phyloP scores from a whole-genome alignment of 2,113 vertebrate genomes.

The Microtus richardsoni region DNA sequence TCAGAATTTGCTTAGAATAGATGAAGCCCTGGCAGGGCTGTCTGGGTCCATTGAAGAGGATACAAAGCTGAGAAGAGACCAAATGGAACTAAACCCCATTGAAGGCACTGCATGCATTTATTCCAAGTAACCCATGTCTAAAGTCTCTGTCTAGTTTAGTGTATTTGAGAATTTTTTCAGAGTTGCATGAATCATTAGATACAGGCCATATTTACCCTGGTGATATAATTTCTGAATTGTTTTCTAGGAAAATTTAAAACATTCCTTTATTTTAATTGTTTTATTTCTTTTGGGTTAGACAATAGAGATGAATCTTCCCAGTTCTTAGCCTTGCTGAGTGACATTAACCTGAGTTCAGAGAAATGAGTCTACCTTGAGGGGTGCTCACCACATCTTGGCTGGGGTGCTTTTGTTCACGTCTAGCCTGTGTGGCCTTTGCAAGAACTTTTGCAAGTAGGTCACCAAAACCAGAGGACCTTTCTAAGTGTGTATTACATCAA shows the following conservation, averaged over 20 bases:
- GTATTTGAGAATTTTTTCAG: background rate
- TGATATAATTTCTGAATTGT: background rate
- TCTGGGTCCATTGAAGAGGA: background rate
- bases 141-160: background rate
- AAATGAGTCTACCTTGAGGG: background rate
- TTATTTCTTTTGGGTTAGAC: conserved; percentile 9
- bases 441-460: background rate
- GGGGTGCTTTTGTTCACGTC: background rate
- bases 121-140: background rate
- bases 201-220: background rate
- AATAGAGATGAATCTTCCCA: background rate
- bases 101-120: background rate
- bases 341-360: background rate
- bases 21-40: background rate
- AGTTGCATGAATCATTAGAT: background rate
- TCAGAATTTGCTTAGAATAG: background rate
- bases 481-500: background rate
- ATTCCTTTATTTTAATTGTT: conserved; percentile 43
- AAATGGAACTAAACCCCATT: background rate
- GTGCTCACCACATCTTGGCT: background rate
- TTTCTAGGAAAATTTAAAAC: background rate
- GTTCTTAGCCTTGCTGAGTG: background rate
- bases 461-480: background rate
- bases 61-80: background rate
- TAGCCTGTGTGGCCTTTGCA: background rate